Conservation (phyloP, 2,888 invertebrate genomes). For the Subacronicta megacephala region DNA sequence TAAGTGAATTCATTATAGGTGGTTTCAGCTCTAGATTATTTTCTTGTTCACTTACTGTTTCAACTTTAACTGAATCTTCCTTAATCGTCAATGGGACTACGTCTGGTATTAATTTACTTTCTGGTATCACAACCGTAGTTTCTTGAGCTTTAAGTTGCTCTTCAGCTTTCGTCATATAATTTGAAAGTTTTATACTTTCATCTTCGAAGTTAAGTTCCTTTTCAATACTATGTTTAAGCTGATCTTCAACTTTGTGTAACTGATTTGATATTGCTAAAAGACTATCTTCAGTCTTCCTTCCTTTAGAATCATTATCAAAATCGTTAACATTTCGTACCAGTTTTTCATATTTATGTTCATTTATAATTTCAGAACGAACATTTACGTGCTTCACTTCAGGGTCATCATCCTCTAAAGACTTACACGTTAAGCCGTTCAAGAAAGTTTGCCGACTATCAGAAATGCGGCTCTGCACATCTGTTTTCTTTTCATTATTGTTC, state of each 20-base stretch:
- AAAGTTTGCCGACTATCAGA: constrained; percentile 85
- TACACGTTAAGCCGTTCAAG: constrained; percentile 83
- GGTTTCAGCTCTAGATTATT: constrained; percentile 52
- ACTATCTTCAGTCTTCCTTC: constrained; percentile 86
- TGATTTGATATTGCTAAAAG: constrained; percentile 86
- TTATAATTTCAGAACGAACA: constrained; percentile 67
- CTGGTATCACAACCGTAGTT: constrained; percentile 67
- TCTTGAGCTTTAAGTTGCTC: constrained; percentile 72
- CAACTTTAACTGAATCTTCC: constrained; percentile 71
- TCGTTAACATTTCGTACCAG: constrained; percentile 22
- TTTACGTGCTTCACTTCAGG: constrained; percentile 71
- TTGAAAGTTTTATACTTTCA: constrained; percentile 73
- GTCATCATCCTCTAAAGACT: constrained; percentile 64
- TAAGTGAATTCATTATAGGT: constrained; percentile 73
- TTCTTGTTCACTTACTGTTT: constrained; percentile 51
- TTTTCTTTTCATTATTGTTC: constrained; percentile 78
- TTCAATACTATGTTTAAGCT: constrained; percentile 84
- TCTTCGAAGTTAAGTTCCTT: constrained; percentile 81
- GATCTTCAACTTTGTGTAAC: constrained; percentile 84
- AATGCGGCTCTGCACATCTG: constrained; percentile 84
- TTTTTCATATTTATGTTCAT: constrained; percentile 54
- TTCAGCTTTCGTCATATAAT: constrained; percentile 68
- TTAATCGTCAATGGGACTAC: constrained; percentile 67
- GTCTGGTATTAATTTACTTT: constrained; percentile 71
- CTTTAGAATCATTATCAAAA: constrained; percentile 67